Evolutionary conservation across 1,140 invertebrate genomes (phyloP).

Genomic region (Adelges cooleyi): DNA sequence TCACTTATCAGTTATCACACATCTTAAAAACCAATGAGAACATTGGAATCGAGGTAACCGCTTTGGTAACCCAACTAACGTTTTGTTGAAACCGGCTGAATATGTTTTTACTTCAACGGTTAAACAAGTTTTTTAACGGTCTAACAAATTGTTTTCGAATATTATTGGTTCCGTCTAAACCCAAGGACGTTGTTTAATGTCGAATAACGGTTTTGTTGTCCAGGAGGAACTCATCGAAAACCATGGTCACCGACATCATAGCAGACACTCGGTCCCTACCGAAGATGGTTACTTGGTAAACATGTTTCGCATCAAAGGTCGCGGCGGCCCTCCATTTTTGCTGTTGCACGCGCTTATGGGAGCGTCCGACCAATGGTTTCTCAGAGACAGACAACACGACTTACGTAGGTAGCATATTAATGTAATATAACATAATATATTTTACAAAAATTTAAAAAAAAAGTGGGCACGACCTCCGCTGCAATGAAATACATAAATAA

Average conservation of each 20-base stretch:
- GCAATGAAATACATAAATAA: too few relatives aligned
- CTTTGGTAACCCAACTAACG: too few relatives aligned
- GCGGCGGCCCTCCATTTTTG: constrained; percentile 37
- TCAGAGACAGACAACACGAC: constrained; percentile 35
- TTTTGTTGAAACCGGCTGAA: too few relatives aligned
- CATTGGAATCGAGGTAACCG: too few relatives aligned
- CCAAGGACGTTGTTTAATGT: neutral
- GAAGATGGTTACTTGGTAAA: constrained; percentile 48
- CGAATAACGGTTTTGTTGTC: neutral
- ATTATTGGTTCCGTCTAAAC: too few relatives aligned
- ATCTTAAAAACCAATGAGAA: too few relatives aligned
- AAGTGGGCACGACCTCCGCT: neutral
- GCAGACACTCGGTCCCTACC: constrained; percentile 43
- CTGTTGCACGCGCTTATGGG: constrained; percentile 47
- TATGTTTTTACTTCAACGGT: too few relatives aligned
- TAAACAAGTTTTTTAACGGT: too few relatives aligned
- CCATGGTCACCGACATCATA: neutral
- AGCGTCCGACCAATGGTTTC: constrained; percentile 44
- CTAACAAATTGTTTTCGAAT: too few relatives aligned
- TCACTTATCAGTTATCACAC: too few relatives aligned
- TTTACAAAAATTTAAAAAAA: neutral
- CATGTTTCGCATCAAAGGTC: constrained; percentile 41
- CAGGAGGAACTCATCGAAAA: constrained; percentile 7
- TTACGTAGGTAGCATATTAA: constrained; percentile 6
- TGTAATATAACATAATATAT: neutral